Base-by-base conservation (phyloP, 2,888 invertebrate genomes). In the Oligia strigilis region DNA sequence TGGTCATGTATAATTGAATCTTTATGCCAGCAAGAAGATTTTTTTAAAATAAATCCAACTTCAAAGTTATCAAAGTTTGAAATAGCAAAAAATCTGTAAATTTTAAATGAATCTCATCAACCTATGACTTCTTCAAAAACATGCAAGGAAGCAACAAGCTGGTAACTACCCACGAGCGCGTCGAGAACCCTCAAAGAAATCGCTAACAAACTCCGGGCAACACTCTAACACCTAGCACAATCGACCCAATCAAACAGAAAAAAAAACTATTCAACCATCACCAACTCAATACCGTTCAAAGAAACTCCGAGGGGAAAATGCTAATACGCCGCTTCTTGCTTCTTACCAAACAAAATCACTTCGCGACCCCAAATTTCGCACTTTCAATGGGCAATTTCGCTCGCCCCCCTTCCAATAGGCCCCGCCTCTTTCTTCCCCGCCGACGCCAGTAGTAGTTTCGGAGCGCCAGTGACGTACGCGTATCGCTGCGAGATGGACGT, bases 321-420 rank as follows among this genome's bases (percentile, higher is more conserved):
- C 95, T 96, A 96, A 96, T 96, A 94, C 91, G 91, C 90, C 94
- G 93, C 94, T 94, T 93, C 95, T 94, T 94, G 95, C 95, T 95
- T 94, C 95, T 95, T 93, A 94, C 94, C 95, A 95, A 96, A 96
- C 95, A 94, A 96, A 96, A 96, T 96, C 96, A 96, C 96, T 95
- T 94, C 95, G 95, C 95, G 95, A 95, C 95, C 96, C 96, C 96
- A 95, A 96, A 96, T 94, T 96, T 96, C 96, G 95, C 96, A 96
- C 96, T 95, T 95, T 95, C 94, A 97, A 97, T 97, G 97, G 96
- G 96, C 94, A 95, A 96, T 95, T 95, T 94, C 90, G 94, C 94
- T 94, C 91, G 94, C 94, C 95, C 96, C 94, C 95, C 94, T 93
- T 93, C 90, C 82, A 89, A 88, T 87, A 93, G 88, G 93, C 95